Base-by-base conservation (phyloP, 2,888 invertebrate species). In the Camponotus fellah region DNA sequence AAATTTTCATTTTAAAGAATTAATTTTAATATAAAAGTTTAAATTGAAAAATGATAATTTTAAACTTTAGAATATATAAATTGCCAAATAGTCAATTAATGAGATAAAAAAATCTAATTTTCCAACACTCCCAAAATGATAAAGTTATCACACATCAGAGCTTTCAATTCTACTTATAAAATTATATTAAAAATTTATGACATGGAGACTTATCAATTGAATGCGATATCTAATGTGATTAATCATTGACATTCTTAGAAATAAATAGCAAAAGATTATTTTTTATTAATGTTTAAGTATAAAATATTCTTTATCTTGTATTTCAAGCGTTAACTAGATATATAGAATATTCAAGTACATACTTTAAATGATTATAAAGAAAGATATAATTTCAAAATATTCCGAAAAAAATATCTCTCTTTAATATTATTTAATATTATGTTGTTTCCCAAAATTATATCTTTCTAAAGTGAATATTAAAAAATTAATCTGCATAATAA, bases 291-390 rank as follows among this genome's bases (percentile, higher is more conserved):
- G 17, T 53, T 46, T 53, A 53, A 53, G 2, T 53, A 53, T n/a
- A n/a, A 53, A 53, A 53, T 53, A 53, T 53, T n/a, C n/a, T 53
- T n/a, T n/a, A 53, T n/a, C n/a, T 53, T 8, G n/a, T 53, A 53
- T n/a, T 3, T 17, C 49, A 53, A 53, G 8, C 53, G 8, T 53
- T n/a, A n/a, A 8, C n/a, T 53, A 53, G 53, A 53, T 53, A n/a
- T n/a, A 53, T 8, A 53, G 6, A 53, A 53, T n/a, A 53, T 53
- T n/a, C 0, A 2, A 53, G 8, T n/a, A 53, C 53, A n/a, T n/a
- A 53, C 8, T 53, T 8, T n/a, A 53, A 53, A 9, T 8, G n/a
- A 53, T n/a, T 0, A n/a, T 53, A 53, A n/a, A 53, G 8, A 8
- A 53, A 53, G n/a, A n/a, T 53, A n/a, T n/a, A 53, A n/a, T 53